Evolutionary conservation across 2,797 vertebrate genomes (phyloP), one percentile per base, ranked within the genome.

Genomic region (Fratercula arctica): DNA sequence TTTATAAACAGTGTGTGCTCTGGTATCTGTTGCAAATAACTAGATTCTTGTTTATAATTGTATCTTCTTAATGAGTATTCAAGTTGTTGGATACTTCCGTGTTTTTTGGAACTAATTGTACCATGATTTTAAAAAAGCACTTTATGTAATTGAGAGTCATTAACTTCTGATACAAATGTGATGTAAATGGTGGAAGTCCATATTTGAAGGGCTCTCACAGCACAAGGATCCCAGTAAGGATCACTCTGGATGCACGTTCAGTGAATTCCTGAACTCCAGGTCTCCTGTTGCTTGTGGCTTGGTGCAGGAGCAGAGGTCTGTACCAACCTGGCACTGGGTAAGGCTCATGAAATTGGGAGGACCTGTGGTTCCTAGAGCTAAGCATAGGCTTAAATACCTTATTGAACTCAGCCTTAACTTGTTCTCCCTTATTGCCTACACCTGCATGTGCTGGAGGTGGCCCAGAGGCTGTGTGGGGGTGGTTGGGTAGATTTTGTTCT

Each of bases 171-270:
- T 84, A 75, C 90, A 87, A 89, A 28, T 26, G 69, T 35, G 57
- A 69, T 78, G 75, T 84, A 78, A 81, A 41, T 3, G 46, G 87
- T 63, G 78, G 84, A 93, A 92, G 87, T 46, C 39, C 0, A 0
- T 16, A 2, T 74, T 10, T 80, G 86, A 82, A 89, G 84, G 75
- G 51, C 35, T 92, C 53, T 54, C 7, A 0, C 1, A 2, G 57
- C 72, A 45, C 75, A 24, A 26, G 9, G 0, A 1, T n/a, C 48
- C 46, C 51, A 35, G 74, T 13, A 23, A 35, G 48, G 63, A 46
- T 67, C 0, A 0, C 39, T 84, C 46, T 31, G 81, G 31, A 1
- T 0, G 0, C 2, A 3, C 0, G 0, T 43, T 51, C 1, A 3
- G 26, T 11, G 59, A 79, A 39, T 76, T 63, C 43, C 37, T 6